Evolutionary conservation across 2,888 invertebrate genomes (phyloP), one percentile per base, ranked within the genome.

Genomic region (Eucera pruinosa): DNA sequence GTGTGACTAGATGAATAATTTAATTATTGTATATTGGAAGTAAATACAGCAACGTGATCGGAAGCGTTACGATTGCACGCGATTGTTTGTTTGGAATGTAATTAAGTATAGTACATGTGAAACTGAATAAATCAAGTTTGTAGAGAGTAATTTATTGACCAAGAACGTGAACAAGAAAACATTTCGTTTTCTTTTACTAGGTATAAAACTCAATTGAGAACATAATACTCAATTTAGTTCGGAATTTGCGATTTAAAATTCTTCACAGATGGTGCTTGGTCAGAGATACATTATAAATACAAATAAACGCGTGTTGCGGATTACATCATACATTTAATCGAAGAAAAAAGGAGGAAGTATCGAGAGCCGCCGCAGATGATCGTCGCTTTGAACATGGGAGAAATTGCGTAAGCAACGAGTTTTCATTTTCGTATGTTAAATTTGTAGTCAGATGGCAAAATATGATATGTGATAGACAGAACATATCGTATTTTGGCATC

Each of bases 271-370:
- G 48, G n/a, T 25, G 33, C 13, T 23, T 20, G 2, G 15, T 7
- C 30, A 1, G 45, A 1, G 45, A 15, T 18, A 70, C 58, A 64
- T 62, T 43, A 58, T 57, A 71, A 64, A 71, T 64, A 64, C 62
- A 36, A 15, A 52, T 60, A 65, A 75, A 65, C 43, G 41, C 41
- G 60, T 65, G 58, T 72, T 47, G 50, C 75, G 45, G 33, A 41
- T 72, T 75, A 41, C 75, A 65, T 75, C 65, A 72, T 43, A 41
- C 33, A 36, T 20, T 52, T 65, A 60, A 54, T 23, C 57, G 54
- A 25, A 57, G 33, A 45, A 52, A 58, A 60, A 60, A 55, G 36
- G 65, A 60, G 72, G 47, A 75, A 65, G 47, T 62, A 25, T 69
- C 33, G 33, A 43, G 73, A 27, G 1, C 18, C 39, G 47, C 69